phyloP scores from a whole-genome alignment of 1,140 invertebrate genomes.

The Drosophila bocki region DNA sequence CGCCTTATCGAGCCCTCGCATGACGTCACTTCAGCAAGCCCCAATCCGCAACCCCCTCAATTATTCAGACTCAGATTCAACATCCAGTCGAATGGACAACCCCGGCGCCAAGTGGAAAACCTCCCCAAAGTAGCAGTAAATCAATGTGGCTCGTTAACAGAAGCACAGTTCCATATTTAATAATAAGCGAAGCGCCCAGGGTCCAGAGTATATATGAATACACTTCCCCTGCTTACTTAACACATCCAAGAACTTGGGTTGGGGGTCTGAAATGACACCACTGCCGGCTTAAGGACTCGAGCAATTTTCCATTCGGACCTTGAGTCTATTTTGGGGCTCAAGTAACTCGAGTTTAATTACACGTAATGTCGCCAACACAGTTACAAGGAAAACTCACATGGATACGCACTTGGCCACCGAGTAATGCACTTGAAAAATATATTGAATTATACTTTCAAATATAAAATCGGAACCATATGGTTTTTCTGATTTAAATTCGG shows the following conservation, averaged over 20 bases:
- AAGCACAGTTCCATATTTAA: conserved; percentile 9
- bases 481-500: neutral
- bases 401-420: conserved; percentile 28
- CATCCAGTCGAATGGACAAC: conserved; percentile 29
- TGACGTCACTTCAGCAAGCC: conserved; percentile 63
- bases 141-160: conserved; percentile 16
- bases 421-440: conserved; percentile 11
- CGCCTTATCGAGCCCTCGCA: conserved; percentile 57
- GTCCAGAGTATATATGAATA: neutral
- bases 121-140: conserved; percentile 32
- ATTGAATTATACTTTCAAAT: no score
- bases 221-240: conserved; percentile 33
- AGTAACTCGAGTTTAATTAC: conserved; percentile 50
- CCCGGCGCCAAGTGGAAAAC: conserved; percentile 34
- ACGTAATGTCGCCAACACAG: conserved; percentile 34
- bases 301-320: conserved; percentile 36
- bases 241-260: neutral
- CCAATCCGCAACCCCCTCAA: conserved; percentile 30
- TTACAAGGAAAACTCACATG: conserved; percentile 20
- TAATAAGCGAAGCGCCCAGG: neutral
- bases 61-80: conserved; percentile 52
- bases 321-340: conserved; percentile 44
- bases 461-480: neutral
- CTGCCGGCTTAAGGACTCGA: conserved; percentile 32
- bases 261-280: conserved; percentile 14